Evolutionary conservation across 2,113 vertebrate species (phyloP).

Genomic region (Piprites chloris): DNA sequence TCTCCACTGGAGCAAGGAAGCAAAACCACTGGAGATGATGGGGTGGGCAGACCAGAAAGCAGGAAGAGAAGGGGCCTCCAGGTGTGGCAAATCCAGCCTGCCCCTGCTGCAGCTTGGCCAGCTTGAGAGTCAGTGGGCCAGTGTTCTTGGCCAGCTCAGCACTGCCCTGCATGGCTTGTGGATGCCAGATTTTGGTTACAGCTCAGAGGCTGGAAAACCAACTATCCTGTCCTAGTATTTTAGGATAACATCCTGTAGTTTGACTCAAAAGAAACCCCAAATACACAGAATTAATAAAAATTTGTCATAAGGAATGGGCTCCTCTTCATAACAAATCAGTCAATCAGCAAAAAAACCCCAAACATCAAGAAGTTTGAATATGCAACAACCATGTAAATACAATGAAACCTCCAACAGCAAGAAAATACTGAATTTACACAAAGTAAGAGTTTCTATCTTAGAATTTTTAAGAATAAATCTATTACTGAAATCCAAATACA

Average conservation of each 20-base stretch:
- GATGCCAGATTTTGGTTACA: background rate
- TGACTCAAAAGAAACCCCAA: background rate
- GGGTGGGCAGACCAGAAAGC: background rate
- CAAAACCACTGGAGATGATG: background rate
- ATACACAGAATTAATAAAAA: background rate
- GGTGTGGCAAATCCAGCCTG: no score
- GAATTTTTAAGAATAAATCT: background rate
- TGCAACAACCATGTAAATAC: accelerated
- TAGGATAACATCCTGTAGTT: background rate
- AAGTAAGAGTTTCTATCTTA: background rate
- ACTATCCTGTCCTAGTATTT: background rate
- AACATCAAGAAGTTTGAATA: background rate
- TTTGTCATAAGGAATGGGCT: background rate
- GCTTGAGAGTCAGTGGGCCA: background rate
- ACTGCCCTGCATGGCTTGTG: accelerated
- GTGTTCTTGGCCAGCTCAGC: background rate
- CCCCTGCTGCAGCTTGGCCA: background rate
- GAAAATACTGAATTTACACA: background rate
- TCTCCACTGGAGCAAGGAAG: background rate
- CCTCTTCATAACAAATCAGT: background rate
- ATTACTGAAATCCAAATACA: background rate
- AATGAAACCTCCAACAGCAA: background rate
- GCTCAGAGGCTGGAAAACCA: background rate
- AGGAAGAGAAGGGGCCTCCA: background rate
- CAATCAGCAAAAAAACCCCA: background rate